Conservation (phyloP, 2,888 invertebrate genomes). For the Tachina lurida region DNA sequence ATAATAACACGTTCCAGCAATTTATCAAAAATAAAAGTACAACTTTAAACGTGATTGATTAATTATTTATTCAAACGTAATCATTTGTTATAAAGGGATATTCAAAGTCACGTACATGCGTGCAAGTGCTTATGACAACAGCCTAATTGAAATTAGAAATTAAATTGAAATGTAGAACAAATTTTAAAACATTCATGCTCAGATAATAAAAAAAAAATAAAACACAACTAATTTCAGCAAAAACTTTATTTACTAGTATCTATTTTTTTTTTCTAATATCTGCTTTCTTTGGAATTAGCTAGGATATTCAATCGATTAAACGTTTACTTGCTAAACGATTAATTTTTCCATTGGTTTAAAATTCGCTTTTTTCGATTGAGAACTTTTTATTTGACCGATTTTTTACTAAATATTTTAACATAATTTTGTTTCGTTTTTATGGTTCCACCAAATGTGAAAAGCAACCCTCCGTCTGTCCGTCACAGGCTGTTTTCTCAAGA, state of each 20-base stretch:
- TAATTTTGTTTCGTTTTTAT: no score
- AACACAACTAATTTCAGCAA: neutral
- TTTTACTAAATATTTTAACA: no score
- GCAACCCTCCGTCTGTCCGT: no score
- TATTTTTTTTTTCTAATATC: neutral
- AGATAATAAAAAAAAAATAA: neutral
- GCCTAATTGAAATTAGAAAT: neutral
- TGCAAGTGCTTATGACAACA: neutral
- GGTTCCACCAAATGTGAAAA: no score
- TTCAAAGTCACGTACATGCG: neutral
- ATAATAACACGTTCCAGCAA: slow-evolving; percentile 1
- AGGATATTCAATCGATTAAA: no score
- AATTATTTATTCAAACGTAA: neutral
- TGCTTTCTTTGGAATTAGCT: no score
- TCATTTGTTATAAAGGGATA: neutral
- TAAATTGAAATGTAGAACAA: neutral
- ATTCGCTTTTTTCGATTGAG: no score
- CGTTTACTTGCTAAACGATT: no score
- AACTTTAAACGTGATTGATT: slow-evolving; percentile 20
- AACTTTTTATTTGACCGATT: no score
- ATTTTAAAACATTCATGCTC: neutral
- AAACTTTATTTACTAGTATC: no score
- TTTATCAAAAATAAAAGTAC: slow-evolving; percentile 1
- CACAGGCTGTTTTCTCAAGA: no score
- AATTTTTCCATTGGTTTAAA: no score